These are phyloP conservation scores for Nudaria mundana DNA, from an alignment of 2,888 invertebrate species.

Conservation along the genomic window DNA sequence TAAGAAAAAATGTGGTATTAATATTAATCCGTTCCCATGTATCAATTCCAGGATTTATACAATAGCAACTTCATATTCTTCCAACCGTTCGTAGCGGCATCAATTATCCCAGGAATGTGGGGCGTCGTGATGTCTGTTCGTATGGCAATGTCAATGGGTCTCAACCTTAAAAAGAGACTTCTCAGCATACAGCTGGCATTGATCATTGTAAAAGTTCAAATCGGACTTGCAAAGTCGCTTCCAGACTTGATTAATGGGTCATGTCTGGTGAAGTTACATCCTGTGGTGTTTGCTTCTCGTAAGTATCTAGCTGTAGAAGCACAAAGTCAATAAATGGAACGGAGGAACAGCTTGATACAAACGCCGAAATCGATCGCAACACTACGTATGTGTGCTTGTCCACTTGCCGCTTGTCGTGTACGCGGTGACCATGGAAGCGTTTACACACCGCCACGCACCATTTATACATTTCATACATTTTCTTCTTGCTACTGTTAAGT, in stretches of 20 bases:
- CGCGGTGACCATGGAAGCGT: too few species aligned
- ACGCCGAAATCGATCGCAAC: too few species aligned
- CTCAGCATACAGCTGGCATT: slow-evolving; percentile 84
- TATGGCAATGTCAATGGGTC: slow-evolving; percentile 60
- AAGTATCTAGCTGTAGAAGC: slow-evolving; percentile 51
- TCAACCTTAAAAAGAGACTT: slow-evolving; percentile 72
- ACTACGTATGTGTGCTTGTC: too few species aligned
- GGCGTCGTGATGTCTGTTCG: slow-evolving; percentile 84
- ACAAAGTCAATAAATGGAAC: too few species aligned
- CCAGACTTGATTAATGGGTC: slow-evolving; percentile 80
- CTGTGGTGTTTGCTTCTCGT: slow-evolving; percentile 85
- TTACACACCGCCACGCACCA: too few species aligned
- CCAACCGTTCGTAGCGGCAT: slow-evolving; percentile 83
- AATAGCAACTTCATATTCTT: slow-evolving; percentile 81
- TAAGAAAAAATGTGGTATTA: too few species aligned
- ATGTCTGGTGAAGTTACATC: slow-evolving; percentile 84
- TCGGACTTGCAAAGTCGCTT: slow-evolving; percentile 78
- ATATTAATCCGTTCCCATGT: too few species aligned
- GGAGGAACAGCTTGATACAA: too few species aligned
- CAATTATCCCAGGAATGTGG: slow-evolving; percentile 86
- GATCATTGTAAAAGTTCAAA: slow-evolving; percentile 85
- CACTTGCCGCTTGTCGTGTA: too few species aligned
- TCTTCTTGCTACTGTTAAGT: too few species aligned
- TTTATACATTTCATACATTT: too few species aligned
- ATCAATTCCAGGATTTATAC: slow-evolving; percentile 80